Base-by-base conservation (phyloP, 2,888 invertebrate species). In the Anthophora plumipes region DNA sequence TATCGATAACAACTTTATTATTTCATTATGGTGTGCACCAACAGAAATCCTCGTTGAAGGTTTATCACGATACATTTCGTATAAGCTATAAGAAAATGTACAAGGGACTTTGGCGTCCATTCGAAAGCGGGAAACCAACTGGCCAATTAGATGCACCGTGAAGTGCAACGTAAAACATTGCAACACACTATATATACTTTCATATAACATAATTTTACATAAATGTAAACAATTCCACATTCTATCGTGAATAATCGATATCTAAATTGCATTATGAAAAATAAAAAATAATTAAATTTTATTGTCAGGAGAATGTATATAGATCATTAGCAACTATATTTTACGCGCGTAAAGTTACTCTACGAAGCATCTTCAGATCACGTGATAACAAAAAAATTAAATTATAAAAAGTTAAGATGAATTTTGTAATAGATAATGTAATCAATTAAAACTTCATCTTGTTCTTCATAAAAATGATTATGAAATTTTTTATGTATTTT, bases 111-210 rank as follows among this genome's bases (percentile, higher is more conserved):
- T 64, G 68, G 66, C 87, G 73, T 85, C 78, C 84, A 77, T 80
- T 46, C 72, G 75, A 37, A 70, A 67, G 84, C 88, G 82, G 77
- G 80, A 88, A 87, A 87, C 77, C 61, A 22, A 66, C 25, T 50
- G 22, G 52, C 82, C 82, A 82, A 85, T 86, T 64, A 63, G n/a
- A 68, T 76, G 60, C 64, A 37, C 17, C 17, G 59, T 11, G 20
- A 37, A 48, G 17, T 17, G 17, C 64, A 59, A 71, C 59, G 37
- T 63, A 60, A 39, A 54, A 69, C 25, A 61, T 61, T 41, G 17
- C 37, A 1, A 25, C 0, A 17, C 25, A 22, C 6, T 57, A 22
- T 46, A n/a, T 12, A 48, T 22, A 39, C 8, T 57, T 20, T 43
- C 14, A 43, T 22, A n/a, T 60, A 11, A 41, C 17, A 1, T 39